Conservation (phyloP, 2,888 invertebrate genomes). For the Julus scandinavius region DNA sequence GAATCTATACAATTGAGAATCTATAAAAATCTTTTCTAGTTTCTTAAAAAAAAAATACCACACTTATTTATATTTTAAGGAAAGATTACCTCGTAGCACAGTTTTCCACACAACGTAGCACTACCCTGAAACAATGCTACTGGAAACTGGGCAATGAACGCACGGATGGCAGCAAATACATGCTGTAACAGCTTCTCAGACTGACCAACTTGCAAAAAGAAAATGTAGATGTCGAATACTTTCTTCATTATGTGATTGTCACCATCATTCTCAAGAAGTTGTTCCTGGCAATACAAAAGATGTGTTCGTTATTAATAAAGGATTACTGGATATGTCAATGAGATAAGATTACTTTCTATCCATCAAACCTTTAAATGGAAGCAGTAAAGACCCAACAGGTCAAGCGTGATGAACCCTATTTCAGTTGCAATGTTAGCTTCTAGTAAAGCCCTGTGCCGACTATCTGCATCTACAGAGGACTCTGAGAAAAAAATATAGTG, state of each 20-base stretch:
- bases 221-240: constrained; percentile 85
- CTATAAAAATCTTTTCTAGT: constrained; percentile 60
- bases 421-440: constrained; percentile 89
- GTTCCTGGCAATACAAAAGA: constrained; percentile 61
- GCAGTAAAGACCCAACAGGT: constrained; percentile 86
- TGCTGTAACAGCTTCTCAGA: constrained; percentile 91
- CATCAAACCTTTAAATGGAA: constrained; percentile 75
- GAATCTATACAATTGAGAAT: constrained; percentile 71
- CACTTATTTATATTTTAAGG: not conserved
- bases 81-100: constrained; percentile 78
- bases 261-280: constrained; percentile 71
- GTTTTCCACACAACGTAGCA: constrained; percentile 80
- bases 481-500: not conserved
- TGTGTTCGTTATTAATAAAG: not conserved
- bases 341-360: no score
- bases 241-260: constrained; percentile 83
- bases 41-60: not conserved
- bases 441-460: constrained; percentile 72
- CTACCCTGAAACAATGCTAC: constrained; percentile 84
- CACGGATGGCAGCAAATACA: constrained; percentile 88
- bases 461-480: constrained; percentile 61
- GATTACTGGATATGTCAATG: no score
- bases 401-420: constrained; percentile 86
- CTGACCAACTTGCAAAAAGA: constrained; percentile 88
- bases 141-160: constrained; percentile 91